Percentiles rank a stretch among this genome's conserved stretches.
Evolutionary conservation across 1,140 invertebrate species (phyloP).

Genomic region (Watersipora subatra): DNA sequence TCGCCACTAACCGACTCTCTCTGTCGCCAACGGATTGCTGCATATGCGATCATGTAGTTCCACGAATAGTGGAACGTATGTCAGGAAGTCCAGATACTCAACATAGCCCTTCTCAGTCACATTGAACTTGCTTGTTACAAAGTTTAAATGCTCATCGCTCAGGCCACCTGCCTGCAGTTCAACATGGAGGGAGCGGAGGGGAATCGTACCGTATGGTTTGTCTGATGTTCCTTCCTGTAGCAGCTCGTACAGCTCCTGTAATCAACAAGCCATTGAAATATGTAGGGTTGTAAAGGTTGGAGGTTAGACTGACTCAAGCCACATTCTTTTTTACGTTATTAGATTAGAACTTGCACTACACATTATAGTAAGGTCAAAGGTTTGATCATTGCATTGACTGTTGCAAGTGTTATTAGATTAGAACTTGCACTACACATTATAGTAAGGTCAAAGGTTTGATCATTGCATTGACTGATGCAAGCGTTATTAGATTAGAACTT

Average conservation of each 20-base stretch:
- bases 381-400: too few relatives aligned
- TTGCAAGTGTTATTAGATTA: too few relatives aligned
- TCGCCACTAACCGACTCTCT: background rate
- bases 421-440: too few relatives aligned
- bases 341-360: too few relatives aligned
- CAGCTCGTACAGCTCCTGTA: conserved; percentile 32
- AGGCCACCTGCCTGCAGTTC: conserved; percentile 35
- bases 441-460: too few relatives aligned
- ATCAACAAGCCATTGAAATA: too few relatives aligned
- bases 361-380: too few relatives aligned
- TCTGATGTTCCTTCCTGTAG: conserved; percentile 20
- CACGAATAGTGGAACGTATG: conserved; percentile 36
- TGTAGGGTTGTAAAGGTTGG: too few relatives aligned
- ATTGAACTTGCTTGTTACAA: conserved; percentile 37
- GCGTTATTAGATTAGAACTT: too few relatives aligned
- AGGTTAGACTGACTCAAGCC: too few relatives aligned
- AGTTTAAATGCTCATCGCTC: conserved; percentile 26
- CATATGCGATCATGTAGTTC: conserved; percentile 36
- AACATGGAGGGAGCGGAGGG: conserved; percentile 24
- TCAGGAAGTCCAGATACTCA: conserved; percentile 38
- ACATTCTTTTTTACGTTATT: too few relatives aligned
- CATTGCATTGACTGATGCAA: too few relatives aligned
- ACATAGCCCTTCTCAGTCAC: conserved; percentile 26
- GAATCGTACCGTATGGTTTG: conserved; percentile 21
- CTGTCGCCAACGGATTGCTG: conserved; percentile 21